These are phyloP conservation scores for Nesogale talazaci DNA, from an alignment of 2,113 vertebrate genomes.

Conservation along the genomic window DNA sequence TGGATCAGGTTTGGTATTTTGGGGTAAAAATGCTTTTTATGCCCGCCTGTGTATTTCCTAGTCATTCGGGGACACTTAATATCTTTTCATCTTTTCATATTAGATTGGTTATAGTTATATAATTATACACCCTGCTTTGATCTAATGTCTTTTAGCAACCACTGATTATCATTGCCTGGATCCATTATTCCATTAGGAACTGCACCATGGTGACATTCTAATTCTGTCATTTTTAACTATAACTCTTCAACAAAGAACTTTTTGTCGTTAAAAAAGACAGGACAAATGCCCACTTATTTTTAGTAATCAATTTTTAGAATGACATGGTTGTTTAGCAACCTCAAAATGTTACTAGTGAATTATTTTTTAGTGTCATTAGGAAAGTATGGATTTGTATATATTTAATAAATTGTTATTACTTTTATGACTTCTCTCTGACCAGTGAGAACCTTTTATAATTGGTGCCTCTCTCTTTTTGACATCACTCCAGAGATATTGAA, in stretches of 20 bases:
- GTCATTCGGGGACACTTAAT: not conserved
- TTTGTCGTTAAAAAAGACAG: slow-evolving; percentile 10
- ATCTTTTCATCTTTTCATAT: not conserved
- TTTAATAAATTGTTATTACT: slow-evolving; percentile 12
- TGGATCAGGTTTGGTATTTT: not conserved
- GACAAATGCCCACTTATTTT: not conserved
- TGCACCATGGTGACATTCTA: slow-evolving; percentile 20
- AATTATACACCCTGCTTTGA: not conserved
- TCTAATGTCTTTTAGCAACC: slow-evolving; percentile 32
- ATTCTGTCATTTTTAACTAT: slow-evolving; percentile 16
- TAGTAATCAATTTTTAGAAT: slow-evolving; percentile 43
- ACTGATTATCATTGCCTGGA: not conserved
- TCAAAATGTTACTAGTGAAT: not conserved
- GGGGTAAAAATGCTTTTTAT: not conserved
- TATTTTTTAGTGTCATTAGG: slow-evolving; percentile 21
- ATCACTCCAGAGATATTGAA: no score
- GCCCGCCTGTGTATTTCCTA: not conserved
- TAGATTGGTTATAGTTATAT: slow-evolving; percentile 16
- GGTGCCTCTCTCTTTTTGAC: no score
- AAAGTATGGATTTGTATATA: slow-evolving; percentile 7
- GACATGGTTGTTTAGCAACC: not conserved
- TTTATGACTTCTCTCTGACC: slow-evolving; percentile 29
- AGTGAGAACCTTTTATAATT: slow-evolving; percentile 6
- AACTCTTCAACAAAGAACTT: slow-evolving; percentile 11
- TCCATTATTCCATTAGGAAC: slow-evolving; percentile 42